Conservation (phyloP, 2,888 invertebrate species). For the Drosophila leonis region DNA sequence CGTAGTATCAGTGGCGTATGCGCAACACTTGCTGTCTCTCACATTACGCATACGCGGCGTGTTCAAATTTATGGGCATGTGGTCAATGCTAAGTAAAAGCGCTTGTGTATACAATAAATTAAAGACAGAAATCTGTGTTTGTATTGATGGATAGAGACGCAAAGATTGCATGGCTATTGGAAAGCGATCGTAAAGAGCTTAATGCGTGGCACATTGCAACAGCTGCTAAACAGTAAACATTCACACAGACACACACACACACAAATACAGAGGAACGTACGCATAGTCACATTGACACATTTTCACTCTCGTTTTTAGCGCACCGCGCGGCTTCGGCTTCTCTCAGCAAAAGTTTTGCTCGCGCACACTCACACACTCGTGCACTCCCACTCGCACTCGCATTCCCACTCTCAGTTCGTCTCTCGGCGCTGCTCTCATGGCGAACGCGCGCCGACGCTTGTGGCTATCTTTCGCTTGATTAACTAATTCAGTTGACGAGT, state of each 20-base stretch:
- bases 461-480: slow-evolving; percentile 80
- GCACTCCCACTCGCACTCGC: slow-evolving; percentile 6
- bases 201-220: slow-evolving; percentile 53
- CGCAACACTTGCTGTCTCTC: slow-evolving; percentile 52
- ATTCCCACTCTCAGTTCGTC: slow-evolving; percentile 17
- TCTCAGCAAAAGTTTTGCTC: slow-evolving; percentile 29
- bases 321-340: slow-evolving; percentile 23
- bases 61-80: not conserved
- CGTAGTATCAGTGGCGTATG: slow-evolving; percentile 56
- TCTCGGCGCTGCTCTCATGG: slow-evolving; percentile 26
- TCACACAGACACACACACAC: slow-evolving; percentile 3
- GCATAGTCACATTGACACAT: slow-evolving; percentile 39
- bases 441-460: slow-evolving; percentile 54
- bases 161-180: slow-evolving; percentile 38
- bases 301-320: slow-evolving; percentile 59
- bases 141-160: not conserved
- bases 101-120: not conserved
- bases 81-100: slow-evolving; percentile 22
- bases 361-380: slow-evolving; percentile 15
- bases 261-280: not conserved
- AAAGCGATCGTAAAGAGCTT: slow-evolving; percentile 45
- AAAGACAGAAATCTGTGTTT: slow-evolving; percentile 1
- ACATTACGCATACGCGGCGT: slow-evolving; percentile 74
- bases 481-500: slow-evolving; percentile 83
- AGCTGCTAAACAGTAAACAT: slow-evolving; percentile 35